Base-by-base conservation (phyloP, 1,140 invertebrate genomes). In the Drosophila trapezifrons region DNA sequence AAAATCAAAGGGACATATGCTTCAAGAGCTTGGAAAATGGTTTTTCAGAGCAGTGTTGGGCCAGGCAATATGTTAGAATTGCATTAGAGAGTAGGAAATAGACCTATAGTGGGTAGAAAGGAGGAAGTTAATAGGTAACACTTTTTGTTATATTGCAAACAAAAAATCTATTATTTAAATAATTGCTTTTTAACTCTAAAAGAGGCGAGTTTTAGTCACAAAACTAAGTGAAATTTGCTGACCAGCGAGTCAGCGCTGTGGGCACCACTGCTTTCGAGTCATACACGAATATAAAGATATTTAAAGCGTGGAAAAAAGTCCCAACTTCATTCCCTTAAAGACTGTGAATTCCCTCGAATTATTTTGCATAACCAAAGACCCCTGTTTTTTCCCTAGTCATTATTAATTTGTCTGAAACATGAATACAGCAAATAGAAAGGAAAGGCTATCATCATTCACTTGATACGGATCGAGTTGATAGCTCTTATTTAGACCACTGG, bases 321-420 rank as follows among this genome's bases (percentile, higher is more conserved):
- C 20, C 10, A 20, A n/a, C 3, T 7, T 54, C 0, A 54, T 37
- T 54, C 18, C 5, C 15, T 20, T 15, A 8, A 55, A 54, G 10
- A 49, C 25, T 18, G 3, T 56, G 27, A 51, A 59, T 32, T 51
- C 27, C 27, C 15, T 12, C 8, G 3, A 59, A 29, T 20, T 13
- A 15, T 10, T 63, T 58, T 29, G 54, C 35, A 59, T 29, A 40
- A 22, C 18, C 22, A n/a, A n/a, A 4, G 18, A 18, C 2, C 3
- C 18, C 17, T 2, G n/a, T 3, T 35, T 35, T 35, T 42, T 42
- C 2, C 9, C n/a, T 12, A 42, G 38, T 42, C n/a, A 42, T 42
- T 42, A 42, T 15, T 69, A 69, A 69, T 69, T 69, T 69, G 60
- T 66, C 35, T 49, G 45, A 4, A 66, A 66, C 65, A 67, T 42